Base-by-base conservation (phyloP, 2,888 invertebrate genomes). In the Polydrusus pterygomalis region DNA sequence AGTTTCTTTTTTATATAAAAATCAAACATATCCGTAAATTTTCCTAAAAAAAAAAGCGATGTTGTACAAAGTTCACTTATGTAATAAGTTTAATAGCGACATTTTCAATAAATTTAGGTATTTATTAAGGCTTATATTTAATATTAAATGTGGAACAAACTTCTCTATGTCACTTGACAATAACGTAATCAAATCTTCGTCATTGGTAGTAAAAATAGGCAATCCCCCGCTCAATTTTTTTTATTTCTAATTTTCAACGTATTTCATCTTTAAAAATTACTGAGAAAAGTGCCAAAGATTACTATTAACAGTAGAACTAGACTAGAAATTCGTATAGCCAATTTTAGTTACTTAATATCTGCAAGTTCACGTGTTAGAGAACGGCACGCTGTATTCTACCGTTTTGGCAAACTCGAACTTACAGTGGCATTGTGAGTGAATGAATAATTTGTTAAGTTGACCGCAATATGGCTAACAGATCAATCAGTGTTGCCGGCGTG, bases 281-380 rank as follows among this genome's bases (percentile, higher is more conserved):
- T 63, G 34, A 63, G 38, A 73, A 43, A 75, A 67, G 75, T 75
- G 75, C 75, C 75, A 75, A 75, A 75, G 75, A 75, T 75, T 75
- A 75, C 34, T 2, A 18, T 65, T 65, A 74, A 68, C 62, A 8
- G 45, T 70, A 74, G 69, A 54, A 56, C 63, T 74, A 74, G 63
- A 56, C 63, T 74, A 74, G 63, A 65, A 54, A 64, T 45, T 72
- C 49, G 25, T 70, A 17, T 63, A 70, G 62, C 54, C 51, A 67
- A 20, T 67, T 60, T 54, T 51, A 54, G 40, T 67, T 67, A 67
- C 20, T 67, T 51, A 65, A 51, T 49, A 34, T 51, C 51, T 54
- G 51, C 34, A n/a, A 49, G 10, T 15, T 56, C 7, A 56, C 13
- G 8, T 13, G 7, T 18, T 18, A 15, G 17, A 9, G 6, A 17